A percentile compares a stretch with the other conserved stretches of the same genome.
Evolutionary conservation across 2,797 vertebrate genomes (phyloP).

Genomic region (Crypturellus tataupa): DNA sequence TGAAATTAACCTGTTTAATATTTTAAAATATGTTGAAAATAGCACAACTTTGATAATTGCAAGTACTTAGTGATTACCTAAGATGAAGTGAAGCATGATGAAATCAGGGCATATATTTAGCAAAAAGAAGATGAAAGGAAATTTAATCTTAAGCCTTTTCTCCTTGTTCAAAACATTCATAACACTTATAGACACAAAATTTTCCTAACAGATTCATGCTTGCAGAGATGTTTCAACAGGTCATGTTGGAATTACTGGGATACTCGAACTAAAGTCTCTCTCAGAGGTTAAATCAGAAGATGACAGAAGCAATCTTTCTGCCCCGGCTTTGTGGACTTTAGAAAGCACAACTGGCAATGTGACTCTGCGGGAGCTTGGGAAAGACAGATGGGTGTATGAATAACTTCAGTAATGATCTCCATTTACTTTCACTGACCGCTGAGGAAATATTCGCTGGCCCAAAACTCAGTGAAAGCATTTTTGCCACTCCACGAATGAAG

Average conservation of each 20-base stretch:
- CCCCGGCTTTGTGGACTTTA: rapidly evolving
- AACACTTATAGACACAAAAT: not conserved
- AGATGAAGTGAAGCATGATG: not conserved
- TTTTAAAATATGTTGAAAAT: not conserved
- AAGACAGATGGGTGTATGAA: not conserved
- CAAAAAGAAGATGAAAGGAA: not conserved
- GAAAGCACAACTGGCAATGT: not conserved
- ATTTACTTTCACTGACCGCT: not conserved
- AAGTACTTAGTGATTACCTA: not conserved
- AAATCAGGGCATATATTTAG: not conserved
- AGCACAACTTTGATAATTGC: not conserved
- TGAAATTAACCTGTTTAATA: not conserved
- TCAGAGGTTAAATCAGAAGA: not conserved
- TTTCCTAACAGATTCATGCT: not conserved
- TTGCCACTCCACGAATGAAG: not conserved
- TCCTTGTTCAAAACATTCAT: not conserved
- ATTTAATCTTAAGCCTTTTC: not conserved
- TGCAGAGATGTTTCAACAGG: not conserved
- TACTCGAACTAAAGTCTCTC: not conserved
- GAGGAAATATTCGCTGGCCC: not conserved
- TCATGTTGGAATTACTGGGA: not conserved
- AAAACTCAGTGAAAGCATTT: not conserved
- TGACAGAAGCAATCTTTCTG: not conserved
- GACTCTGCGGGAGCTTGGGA: not conserved
- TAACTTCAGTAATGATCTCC: not conserved